Evolutionary conservation across 2,888 invertebrate genomes (phyloP).

Genomic region (Erebia palarica): DNA sequence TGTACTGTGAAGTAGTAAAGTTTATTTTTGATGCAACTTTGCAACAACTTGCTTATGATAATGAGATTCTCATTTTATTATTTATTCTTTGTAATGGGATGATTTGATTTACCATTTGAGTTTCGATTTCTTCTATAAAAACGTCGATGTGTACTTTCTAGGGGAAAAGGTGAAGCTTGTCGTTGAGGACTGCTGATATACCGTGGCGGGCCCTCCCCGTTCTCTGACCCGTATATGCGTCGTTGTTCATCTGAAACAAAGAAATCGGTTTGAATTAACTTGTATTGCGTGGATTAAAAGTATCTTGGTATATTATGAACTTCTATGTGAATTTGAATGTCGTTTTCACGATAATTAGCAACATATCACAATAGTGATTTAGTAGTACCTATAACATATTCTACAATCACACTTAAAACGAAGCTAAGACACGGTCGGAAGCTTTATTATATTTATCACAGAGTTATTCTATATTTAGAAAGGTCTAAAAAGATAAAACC

Average conservation of each 20-base stretch:
- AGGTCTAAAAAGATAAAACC: conserved; percentile 8
- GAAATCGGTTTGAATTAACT: conserved; percentile 1
- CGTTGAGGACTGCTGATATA: conserved; percentile 83
- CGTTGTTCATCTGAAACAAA: conserved; percentile 82
- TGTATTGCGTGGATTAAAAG: too few relatives aligned
- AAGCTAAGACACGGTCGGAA: too few relatives aligned
- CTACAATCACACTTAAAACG: too few relatives aligned
- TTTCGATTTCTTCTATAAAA: conserved; percentile 72
- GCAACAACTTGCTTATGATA: too few relatives aligned
- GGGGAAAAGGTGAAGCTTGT: conserved; percentile 87
- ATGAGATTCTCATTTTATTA: too few relatives aligned
- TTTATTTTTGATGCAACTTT: not conserved
- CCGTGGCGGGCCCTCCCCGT: conserved; percentile 83
- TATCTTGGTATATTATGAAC: too few relatives aligned
- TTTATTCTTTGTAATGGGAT: not conserved
- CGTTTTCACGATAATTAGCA: too few relatives aligned
- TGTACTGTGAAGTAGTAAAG: not conserved
- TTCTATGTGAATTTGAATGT: too few relatives aligned
- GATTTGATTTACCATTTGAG: conserved; percentile 62
- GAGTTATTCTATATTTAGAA: not conserved
- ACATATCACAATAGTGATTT: too few relatives aligned
- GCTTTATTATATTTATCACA: too few relatives aligned
- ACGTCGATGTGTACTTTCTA: conserved; percentile 86
- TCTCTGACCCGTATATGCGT: conserved; percentile 88
- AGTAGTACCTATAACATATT: too few relatives aligned